Evolutionary conservation across 2,113 vertebrate species (phyloP).

Genomic region (Gobiocypris rarus): DNA sequence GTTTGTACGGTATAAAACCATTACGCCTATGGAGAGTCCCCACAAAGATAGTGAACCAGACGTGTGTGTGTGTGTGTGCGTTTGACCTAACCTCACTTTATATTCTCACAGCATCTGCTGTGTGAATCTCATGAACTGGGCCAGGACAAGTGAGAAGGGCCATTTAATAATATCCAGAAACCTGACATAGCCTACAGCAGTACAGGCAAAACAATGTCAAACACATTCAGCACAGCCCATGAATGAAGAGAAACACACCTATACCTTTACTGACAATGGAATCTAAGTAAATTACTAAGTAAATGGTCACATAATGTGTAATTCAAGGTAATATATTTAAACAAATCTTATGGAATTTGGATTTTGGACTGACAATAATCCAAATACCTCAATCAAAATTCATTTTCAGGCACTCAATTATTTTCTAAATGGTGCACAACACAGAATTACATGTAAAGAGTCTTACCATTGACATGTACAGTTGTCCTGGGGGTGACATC

Average conservation of each 20-base stretch:
- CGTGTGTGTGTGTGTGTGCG: too few relatives aligned
- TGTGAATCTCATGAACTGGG: slow-evolving; percentile 75
- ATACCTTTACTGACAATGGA: not conserved
- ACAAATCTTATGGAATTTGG: not conserved
- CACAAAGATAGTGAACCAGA: too few relatives aligned
- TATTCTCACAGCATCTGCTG: slow-evolving; percentile 70
- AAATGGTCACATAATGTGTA: not conserved
- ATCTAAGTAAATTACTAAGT: not conserved
- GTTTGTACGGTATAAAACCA: too few relatives aligned
- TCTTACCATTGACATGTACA: slow-evolving; percentile 72
- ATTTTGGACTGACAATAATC: too few relatives aligned
- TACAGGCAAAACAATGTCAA: slow-evolving; percentile 65
- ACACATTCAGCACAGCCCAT: not conserved
- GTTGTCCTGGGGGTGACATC: slow-evolving; percentile 77
- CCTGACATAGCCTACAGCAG: slow-evolving; percentile 62
- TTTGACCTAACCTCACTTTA: slow-evolving; percentile 50
- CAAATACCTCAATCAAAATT: too few relatives aligned
- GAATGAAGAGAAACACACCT: not conserved
- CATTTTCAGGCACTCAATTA: not conserved
- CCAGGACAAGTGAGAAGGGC: slow-evolving; percentile 71
- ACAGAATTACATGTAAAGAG: not conserved
- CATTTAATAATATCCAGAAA: slow-evolving; percentile 71
- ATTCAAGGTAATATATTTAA: not conserved
- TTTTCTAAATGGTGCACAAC: not conserved
- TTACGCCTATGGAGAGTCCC: too few relatives aligned